Evolutionary conservation across 1,140 invertebrate species (phyloP).

Genomic region (Aphis gossypii): DNA sequence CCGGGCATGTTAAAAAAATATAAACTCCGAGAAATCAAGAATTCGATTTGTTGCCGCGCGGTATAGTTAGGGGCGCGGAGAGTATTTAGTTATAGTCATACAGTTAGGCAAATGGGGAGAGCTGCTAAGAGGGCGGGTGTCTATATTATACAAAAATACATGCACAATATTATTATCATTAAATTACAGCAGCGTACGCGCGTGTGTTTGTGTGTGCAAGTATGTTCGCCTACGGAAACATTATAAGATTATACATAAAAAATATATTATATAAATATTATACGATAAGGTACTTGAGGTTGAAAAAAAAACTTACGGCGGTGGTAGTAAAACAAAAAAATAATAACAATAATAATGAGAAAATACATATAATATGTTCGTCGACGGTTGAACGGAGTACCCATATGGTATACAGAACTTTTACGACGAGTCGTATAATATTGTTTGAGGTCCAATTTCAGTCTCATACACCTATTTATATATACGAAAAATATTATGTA

Average conservation of each 20-base stretch:
- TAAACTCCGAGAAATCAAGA: not conserved
- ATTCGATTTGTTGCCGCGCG: not conserved
- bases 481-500: not conserved
- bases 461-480: not conserved
- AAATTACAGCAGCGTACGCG: not conserved
- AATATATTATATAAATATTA: not conserved
- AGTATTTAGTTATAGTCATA: not conserved
- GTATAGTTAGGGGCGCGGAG: not conserved
- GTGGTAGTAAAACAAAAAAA: not conserved
- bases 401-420: not conserved
- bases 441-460: not conserved
- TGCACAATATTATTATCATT: slow-evolving; percentile 7
- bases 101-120: not conserved
- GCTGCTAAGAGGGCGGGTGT: not conserved
- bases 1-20: not conserved
- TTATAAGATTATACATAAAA: not conserved
- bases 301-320: not conserved
- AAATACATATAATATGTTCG: not conserved
- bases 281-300: not conserved
- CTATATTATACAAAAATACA: no score
- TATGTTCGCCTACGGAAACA: not conserved
- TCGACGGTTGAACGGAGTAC: not conserved
- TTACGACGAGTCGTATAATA: not conserved
- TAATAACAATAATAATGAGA: slow-evolving; percentile 26
- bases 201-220: not conserved